Evolutionary conservation across 2,113 vertebrate species (phyloP), one percentile per base, ranked within the genome.

Genomic region (Myotis yumanensis): DNA sequence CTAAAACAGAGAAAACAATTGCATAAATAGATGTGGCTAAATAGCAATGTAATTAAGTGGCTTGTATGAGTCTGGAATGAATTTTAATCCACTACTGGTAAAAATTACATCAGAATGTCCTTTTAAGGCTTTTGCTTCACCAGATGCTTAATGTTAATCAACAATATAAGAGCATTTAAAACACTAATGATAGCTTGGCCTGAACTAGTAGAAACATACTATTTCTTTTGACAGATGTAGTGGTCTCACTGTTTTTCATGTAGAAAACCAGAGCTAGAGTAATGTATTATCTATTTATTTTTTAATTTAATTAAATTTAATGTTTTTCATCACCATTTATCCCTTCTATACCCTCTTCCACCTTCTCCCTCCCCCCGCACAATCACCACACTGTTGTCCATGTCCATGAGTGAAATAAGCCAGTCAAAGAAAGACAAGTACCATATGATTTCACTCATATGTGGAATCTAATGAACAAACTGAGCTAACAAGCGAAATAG

Each of bases 181-280:
- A 66, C 35, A 37, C 59, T 85, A 71, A 32, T 32, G 22, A 51
- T 59, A 69, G 16, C 14, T 32, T 77, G 11, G 46, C 10, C 8
- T 76, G 23, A 84, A 90, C 81, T 46, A 57, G 66, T 71, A 79
- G 32, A 93, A 94, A 81, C 57, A 37, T 28, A 11, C 20, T n/a
- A 51, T 68, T 93, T 87, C n/a, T 82, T 93, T 93, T 52, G 51
- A 66, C 90, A 92, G 30, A 90, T 40, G 3, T 30, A 52, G 22
- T 72, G 23, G 28, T 35, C 43, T 92, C 30, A 9, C 32, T 86
- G 28, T 30, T 84, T 52, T 81, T 81, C 32, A 54, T 12, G 84
- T n/a, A 76, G n/a, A 75, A 92, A 93, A 46, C 35, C 15, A 71
- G 18, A 91, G 40, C 69, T 25, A 89, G 40, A 69, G 16, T 84